Evolutionary conservation across 2,888 invertebrate species (phyloP), one percentile per base, ranked within the genome.

Genomic region (Acanthococcus lagerstroemiae): DNA sequence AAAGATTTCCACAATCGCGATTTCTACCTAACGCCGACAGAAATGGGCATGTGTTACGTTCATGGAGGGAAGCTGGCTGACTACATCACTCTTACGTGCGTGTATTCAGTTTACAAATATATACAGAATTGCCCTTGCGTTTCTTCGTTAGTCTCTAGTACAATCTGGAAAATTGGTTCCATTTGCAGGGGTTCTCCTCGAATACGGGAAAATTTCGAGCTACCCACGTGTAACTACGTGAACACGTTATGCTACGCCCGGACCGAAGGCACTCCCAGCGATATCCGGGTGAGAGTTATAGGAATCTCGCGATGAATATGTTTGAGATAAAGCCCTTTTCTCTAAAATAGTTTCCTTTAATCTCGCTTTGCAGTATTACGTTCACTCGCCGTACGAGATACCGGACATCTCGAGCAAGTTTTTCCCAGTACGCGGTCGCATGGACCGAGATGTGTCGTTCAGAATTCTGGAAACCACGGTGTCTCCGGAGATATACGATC

Each of bases 11-110:
- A 71, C 37, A 66, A 70, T 22, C 65, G 71, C 17, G 67, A 67
- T 56, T 70, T 73, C 56, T 50, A 70, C 37, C 70, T 71, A 50
- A 71, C 71, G 9, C 54, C 86, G 78, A 84, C 85, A 0, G 87
- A 87, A 71, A 75, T 80, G 5, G 87, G 87, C 0, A 77, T 80
- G 0, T 87, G 87, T 70, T 83, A 82, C 72, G 78, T 80, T 3
- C 80, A 83, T 27, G 86, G 86, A 72, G 83, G 85, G 0, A 74
- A 81, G 26, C 80, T 83, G 7, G 71, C 80, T 0, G 72, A 76
- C 45, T 26, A 65, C 21, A 65, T 65, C 4, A 55, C 65, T 1
- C 4, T 55, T 17, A 19, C 27, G 65, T 65, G n/a, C 19, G 65
- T 48, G n/a, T 6, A 25, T 44, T n/a, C n/a, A n/a, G n/a, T n/a